phyloP scores from a whole-genome alignment of 2,113 vertebrate genomes.

The Percopsis transmontana region DNA sequence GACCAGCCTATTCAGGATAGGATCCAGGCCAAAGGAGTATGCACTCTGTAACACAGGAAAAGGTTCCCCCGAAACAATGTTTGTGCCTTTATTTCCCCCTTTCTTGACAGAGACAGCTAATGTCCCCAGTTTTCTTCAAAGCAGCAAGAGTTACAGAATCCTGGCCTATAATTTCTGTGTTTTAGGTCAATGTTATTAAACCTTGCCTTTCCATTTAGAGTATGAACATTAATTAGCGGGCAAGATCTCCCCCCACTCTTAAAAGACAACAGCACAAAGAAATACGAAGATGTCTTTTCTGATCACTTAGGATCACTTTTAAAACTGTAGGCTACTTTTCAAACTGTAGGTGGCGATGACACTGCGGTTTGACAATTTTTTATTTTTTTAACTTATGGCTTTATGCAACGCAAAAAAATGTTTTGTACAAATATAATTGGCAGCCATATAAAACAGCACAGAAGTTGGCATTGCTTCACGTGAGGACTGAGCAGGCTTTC shows the following conservation, averaged over 20 bases:
- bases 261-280: too few relatives aligned
- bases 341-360: too few relatives aligned
- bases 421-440: constrained; percentile 51
- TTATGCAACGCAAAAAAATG: constrained; percentile 21
- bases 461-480: constrained; percentile 48
- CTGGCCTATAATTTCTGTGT: background rate
- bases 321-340: too few relatives aligned
- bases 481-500: constrained; percentile 34
- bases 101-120: constrained; percentile 10
- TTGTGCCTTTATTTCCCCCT: constrained; percentile 1
- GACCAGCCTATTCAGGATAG: constrained; percentile 30
- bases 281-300: too few relatives aligned
- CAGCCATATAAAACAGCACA: constrained; percentile 61
- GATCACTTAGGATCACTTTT: too few relatives aligned
- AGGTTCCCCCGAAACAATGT: constrained; percentile 15
- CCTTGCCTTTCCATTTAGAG: background rate
- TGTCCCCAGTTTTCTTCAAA: background rate
- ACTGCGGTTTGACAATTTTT: too few relatives aligned
- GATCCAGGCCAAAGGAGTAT: constrained; percentile 21
- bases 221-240: constrained; percentile 53
- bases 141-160: background rate
- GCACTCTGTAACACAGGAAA: constrained; percentile 7
- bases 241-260: background rate
- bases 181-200: background rate
- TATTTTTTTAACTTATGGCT: too few relatives aligned